Percentiles rank a stretch among this genome's conserved stretches.
Conservation (phyloP, 1,140 invertebrate species). For the Drosophila kohkoa region DNA sequence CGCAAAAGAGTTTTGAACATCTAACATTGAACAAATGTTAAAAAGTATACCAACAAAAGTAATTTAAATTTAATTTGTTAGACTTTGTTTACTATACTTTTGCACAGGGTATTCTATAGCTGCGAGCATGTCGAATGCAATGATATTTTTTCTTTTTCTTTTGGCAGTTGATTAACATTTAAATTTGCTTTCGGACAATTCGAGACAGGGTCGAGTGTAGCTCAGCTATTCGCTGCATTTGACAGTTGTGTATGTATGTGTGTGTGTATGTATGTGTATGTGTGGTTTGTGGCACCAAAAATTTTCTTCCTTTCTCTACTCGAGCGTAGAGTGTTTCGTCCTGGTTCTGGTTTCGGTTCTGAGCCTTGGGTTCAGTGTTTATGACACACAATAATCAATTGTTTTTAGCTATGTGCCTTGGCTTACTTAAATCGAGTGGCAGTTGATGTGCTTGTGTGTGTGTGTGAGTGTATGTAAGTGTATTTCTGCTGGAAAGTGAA, state of each 20-base stretch:
- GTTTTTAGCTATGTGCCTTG: slow-evolving; percentile 63
- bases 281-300: slow-evolving; percentile 45
- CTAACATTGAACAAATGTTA: too few relatives aligned
- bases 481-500: slow-evolving; percentile 46
- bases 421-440: slow-evolving; percentile 41
- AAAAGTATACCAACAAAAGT: too few relatives aligned
- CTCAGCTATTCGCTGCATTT: slow-evolving; percentile 57
- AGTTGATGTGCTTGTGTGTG: slow-evolving; percentile 11
- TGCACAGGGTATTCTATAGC: neutral
- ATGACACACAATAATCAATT: slow-evolving; percentile 81
- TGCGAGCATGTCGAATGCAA: neutral
- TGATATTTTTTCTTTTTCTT: slow-evolving; percentile 40
- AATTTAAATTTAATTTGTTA: too few relatives aligned
- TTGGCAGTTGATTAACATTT: slow-evolving; percentile 78
- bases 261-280: slow-evolving; percentile 9
- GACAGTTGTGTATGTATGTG: slow-evolving; percentile 57
- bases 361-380: slow-evolving; percentile 58
- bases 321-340: slow-evolving; percentile 31
- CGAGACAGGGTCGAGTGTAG: slow-evolving; percentile 38
- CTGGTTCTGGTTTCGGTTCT: slow-evolving; percentile 1
- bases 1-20: too few relatives aligned
- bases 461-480: slow-evolving; percentile 25
- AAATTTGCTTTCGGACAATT: slow-evolving; percentile 71
- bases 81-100: neutral
- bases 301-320: slow-evolving; percentile 55